Evolutionary conservation across 1,140 invertebrate species (phyloP), one percentile per base, ranked within the genome.

Genomic region (Leptoteleia sp.): DNA sequence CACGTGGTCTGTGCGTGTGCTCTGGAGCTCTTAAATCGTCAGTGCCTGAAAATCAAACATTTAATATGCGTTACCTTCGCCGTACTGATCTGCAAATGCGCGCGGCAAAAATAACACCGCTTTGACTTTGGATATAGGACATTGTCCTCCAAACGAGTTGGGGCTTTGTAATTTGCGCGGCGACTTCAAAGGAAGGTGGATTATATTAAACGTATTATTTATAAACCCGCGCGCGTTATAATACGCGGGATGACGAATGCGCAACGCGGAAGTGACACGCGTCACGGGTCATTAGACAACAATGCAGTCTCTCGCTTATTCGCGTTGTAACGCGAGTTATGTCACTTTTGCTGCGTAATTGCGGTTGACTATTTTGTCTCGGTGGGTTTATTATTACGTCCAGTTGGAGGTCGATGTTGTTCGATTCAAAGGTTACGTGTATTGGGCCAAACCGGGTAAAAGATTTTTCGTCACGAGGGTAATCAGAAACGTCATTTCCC

Each of bases 21-120:
- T 96, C 95, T 82, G 94, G 94, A 76, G 95, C 95, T 85, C 94
- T 94, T 90, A 96, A 95, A 89, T 96, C 95, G 90, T 96, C 95
- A 81, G 95, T 95, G 89, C 95, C 95, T 96, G n/a, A n/a, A n/a
- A 84, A 65, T 54, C 85, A 81, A 76, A n/a, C 16, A 76, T 47
- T 45, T 15, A 59, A 47, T n/a, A n/a, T n/a, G n/a, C n/a, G n/a
- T n/a, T n/a, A n/a, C n/a, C n/a, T n/a, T n/a, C n/a, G n/a, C n/a
- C n/a, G n/a, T n/a, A n/a, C n/a, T n/a, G n/a, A n/a, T n/a, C n/a
- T n/a, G n/a, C n/a, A n/a, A n/a, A n/a, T n/a, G n/a, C n/a, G n/a
- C n/a, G n/a, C n/a, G 3, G 17, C 47, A 35, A 54, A 54, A 52
- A 47, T 55, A 40, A 57, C 29, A 12, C 11, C 22, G 35, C 40